phyloP scores from a whole-genome alignment of 1,140 invertebrate genomes.

The Drosophila nannoptera region DNA sequence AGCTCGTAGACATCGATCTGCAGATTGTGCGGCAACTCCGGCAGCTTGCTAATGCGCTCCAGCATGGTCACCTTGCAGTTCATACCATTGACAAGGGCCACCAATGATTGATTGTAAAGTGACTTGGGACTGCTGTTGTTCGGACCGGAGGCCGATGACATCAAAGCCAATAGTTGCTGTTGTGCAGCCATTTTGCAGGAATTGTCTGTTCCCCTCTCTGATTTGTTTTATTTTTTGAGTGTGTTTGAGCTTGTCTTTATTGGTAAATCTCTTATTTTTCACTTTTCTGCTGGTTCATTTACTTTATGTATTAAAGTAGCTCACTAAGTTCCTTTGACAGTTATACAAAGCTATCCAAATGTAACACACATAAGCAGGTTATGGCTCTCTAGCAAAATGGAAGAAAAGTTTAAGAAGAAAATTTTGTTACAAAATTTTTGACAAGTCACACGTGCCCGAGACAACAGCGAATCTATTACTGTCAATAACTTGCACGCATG shows the following conservation, averaged over 20 bases:
- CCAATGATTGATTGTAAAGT: slow-evolving; percentile 60
- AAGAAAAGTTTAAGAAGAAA: slow-evolving; percentile 8
- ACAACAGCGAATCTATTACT: slow-evolving; percentile 3
- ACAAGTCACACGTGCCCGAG: slow-evolving; percentile 18
- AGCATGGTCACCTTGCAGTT: slow-evolving; percentile 58
- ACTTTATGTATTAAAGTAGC: neutral
- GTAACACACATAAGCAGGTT: too few species aligned
- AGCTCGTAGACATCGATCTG: slow-evolving; percentile 73
- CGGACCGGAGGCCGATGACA: slow-evolving; percentile 36
- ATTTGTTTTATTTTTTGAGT: slow-evolving; percentile 6
- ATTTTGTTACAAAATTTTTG: neutral
- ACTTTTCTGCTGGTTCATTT: neutral
- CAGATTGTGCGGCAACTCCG: slow-evolving; percentile 65
- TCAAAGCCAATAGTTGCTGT: slow-evolving; percentile 47
- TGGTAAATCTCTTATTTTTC: slow-evolving; percentile 1
- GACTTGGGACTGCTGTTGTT: slow-evolving; percentile 46
- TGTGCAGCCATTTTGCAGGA: slow-evolving; percentile 52
- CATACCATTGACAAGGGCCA: slow-evolving; percentile 54
- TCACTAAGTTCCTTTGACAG: neutral
- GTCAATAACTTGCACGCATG: slow-evolving; percentile 5
- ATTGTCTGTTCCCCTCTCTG: slow-evolving; percentile 13
- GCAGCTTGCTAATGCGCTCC: slow-evolving; percentile 62
- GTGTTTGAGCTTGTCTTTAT: neutral
- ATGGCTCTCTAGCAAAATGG: neutral
- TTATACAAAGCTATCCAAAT: too few species aligned